Evolutionary conservation across 1,140 invertebrate genomes (phyloP), one percentile per base, ranked within the genome.

Genomic region (Pseudomyrmex pallidus): DNA sequence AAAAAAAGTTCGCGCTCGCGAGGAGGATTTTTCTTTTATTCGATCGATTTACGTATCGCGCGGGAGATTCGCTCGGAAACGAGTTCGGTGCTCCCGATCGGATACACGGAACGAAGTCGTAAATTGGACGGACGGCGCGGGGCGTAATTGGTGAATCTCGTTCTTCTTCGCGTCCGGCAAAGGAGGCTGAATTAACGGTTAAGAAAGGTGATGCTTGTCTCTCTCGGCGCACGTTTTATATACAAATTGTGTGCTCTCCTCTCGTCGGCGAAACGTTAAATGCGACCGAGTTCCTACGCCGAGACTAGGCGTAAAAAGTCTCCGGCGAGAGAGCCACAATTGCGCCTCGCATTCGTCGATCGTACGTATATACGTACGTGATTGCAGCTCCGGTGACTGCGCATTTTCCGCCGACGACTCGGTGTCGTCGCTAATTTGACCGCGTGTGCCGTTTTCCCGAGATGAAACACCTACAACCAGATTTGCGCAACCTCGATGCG

Each of bases 251-350:
- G 52, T 64, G 20, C 73, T 73, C 54, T 20, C 44, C 70, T 4
- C 52, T 50, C 54, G 54, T 25, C 74, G 57, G 61, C 85, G 64
- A 76, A 84, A 87, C 83, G 82, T 90, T 88, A 84, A 90, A 85
- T 85, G 78, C 88, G 91, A 87, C 90, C 90, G 90, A 90, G 86
- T 90, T 91, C 86, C 85, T 13, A 76, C 62, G 87, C 84, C 72
- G 86, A 35, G 35, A 83, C 86, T 68, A 84, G 85, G 83, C 85
- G 87, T 87, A 91, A 88, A 91, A 66, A 52, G 7, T 35, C 74
- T 83, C 48, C 13, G 17, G 56, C 77, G 67, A 82, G 57, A 59
- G 66, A 52, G 50, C 9, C 56, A 10, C 48, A 22, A 44, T 50
- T 22, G 57, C 35, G 35, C 35, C 35, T 13, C 35, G 35, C 44